Evolutionary conservation across 1,140 invertebrate species (phyloP), one percentile per base, ranked within the genome.

Genomic region (Thaumatotibia leucotreta): DNA sequence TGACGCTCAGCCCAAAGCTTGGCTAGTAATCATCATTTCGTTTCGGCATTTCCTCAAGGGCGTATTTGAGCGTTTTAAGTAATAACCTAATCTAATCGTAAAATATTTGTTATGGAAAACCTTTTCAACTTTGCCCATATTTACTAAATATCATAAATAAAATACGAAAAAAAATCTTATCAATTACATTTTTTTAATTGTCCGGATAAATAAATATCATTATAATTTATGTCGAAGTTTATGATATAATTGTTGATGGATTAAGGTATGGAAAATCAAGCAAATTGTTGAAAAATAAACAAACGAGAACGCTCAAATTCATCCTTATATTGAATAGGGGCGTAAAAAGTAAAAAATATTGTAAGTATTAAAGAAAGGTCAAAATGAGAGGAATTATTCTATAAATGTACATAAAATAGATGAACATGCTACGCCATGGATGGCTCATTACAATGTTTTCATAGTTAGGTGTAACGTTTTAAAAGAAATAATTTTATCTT

Each of bases 371-470:
- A 81, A 67, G 80, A 87, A 87, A 88, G 87, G 87, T 89, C 87
- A 88, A 86, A 81, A 88, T 83, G 85, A 88, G 86, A 87, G 86
- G 84, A 88, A 88, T 79, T 87, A 88, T 86, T 82, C 70, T 83
- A 78, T 82, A 84, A 83, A 81, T 88, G 84, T 84, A 88, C 74
- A 87, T 79, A 84, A 70, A 82, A 66, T 81, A 83, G 80, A 64
- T 72, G 23, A 54, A 23, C 20, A 50, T n/a, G 17, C 50, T 5
- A n/a, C 23, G 50, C 50, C 49, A 23, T 11, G 11, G 22, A 5
- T n/a, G 50, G 50, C 50, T 54, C 50, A 27, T 24, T 27, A 24
- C 11, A 10, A 54, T 54, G 20, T 54, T 54, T 54, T 54, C 50
- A 54, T 54, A 54, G 50, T 24, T 54, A 54, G 24, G 22, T 54